Base-by-base conservation (phyloP, 2,113 vertebrate species). In the Antechinus flavipes region DNA sequence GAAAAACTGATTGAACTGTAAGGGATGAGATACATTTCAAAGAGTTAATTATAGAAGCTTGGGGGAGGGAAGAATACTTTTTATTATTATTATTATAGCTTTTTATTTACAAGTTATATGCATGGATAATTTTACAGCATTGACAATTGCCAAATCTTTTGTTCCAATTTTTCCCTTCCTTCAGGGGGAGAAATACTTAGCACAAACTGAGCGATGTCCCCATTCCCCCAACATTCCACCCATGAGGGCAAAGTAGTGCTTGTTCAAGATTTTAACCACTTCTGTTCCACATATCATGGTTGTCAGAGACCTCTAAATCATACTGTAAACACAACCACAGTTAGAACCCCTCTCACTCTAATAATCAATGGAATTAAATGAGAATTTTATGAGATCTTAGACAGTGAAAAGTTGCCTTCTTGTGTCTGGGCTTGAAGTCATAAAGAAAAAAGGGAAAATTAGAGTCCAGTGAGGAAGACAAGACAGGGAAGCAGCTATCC, bases 301-400 rank as follows among this genome's bases (percentile, higher is more conserved):
- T 49, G 91, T 26, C 30, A 9, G 12, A 56, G 30, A 91, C 50
- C 24, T 22, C 76, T 30, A 35, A 3, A 27, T 1, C 0, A 12
- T 4, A 54, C n/a, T 46, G 35, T 25, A 22, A 90, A 35, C 26
- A 8, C 1, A 2, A 2, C 0, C 0, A 22, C 9, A 9, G 8
- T 30, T 47, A 14, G 4, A 12, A 23, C 12, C 14, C 2, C 2
- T 16, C n/a, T 46, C 35, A n/a, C 2, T 2, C 10, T 3, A 50
- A 49, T 24, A 0, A 4, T 0, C 11, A 22, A 76, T 42, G 5
- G 14, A n/a, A n/a, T 76, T 42, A 76, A 76, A 76, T 76, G 68
- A 76, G 16, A 76, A 76, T 7, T 76, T 14, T n/a, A 76, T n/a
- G 68, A 76, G 35, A 5, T 8, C 35, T 22, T 76, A 16, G 35